Conservation (phyloP, 2,797 vertebrate species). For the Sebastes cheni region DNA sequence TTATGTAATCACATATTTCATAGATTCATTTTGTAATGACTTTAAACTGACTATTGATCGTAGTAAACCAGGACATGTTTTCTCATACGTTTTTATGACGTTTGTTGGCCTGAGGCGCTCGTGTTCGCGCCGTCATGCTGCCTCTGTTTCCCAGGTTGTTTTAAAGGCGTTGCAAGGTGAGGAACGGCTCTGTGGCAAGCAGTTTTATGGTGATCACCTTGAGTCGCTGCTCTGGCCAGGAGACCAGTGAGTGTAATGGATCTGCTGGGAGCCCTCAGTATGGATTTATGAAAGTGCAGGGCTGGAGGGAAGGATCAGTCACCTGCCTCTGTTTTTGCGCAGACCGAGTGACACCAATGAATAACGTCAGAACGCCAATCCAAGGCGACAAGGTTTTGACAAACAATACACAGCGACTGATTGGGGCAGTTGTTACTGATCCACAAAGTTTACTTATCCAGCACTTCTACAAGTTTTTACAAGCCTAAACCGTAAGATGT, state of each 20-base stretch:
- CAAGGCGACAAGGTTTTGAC: conserved; percentile 82
- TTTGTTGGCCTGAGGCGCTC: conserved; percentile 21
- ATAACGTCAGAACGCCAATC: conserved; percentile 78
- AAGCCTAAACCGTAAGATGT: conserved; percentile 1
- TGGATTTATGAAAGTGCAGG: conserved; percentile 85
- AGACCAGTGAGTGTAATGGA: conserved; percentile 88
- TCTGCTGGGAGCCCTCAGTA: conserved; percentile 84
- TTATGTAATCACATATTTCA: neutral
- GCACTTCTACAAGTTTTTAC: conserved; percentile 10
- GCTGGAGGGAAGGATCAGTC: conserved; percentile 79
- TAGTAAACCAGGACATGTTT: conserved; percentile 42
- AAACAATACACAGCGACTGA: conserved; percentile 54
- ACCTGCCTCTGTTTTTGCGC: conserved; percentile 72
- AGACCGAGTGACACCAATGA: conserved; percentile 77
- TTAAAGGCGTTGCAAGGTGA: conserved; percentile 67
- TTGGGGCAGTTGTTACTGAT: conserved; percentile 31
- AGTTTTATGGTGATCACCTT: conserved; percentile 87
- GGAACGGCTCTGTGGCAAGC: conserved; percentile 58
- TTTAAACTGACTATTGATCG: conserved; percentile 2
- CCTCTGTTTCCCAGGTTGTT: conserved; percentile 63
- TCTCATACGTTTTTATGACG: conserved; percentile 28
- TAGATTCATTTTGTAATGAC: conserved; percentile 6
- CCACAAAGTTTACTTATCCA: conserved; percentile 31
- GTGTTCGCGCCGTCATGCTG: conserved; percentile 19
- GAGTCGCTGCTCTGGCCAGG: conserved; percentile 85